A percentile compares a stretch with the other conserved stretches of the same genome.
Evolutionary conservation across 2,888 invertebrate genomes (phyloP).

Genomic region (Miltochrista miniata): DNA sequence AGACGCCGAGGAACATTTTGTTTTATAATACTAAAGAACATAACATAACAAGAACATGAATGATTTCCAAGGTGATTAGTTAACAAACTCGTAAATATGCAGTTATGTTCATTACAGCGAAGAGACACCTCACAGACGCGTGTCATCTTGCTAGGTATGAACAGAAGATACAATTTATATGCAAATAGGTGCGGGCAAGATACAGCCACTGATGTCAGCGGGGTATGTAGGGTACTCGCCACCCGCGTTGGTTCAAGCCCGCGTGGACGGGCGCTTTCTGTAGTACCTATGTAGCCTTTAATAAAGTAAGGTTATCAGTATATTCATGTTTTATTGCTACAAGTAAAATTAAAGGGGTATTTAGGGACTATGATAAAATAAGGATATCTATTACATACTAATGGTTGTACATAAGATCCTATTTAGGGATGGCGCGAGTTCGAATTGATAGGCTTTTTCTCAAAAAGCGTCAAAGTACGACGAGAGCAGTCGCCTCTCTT

Average conservation of each 20-base stretch:
- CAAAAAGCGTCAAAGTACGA: too few species aligned
- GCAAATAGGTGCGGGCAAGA: constrained; percentile 74
- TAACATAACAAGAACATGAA: too few species aligned
- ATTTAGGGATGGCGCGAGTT: too few species aligned
- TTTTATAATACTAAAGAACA: not conserved
- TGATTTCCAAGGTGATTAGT: constrained; percentile 18
- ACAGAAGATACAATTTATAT: constrained; percentile 84
- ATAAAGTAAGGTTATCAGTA: too few species aligned
- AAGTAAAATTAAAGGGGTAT: too few species aligned
- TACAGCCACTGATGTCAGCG: constrained; percentile 71
- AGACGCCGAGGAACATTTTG: too few species aligned
- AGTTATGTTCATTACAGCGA: constrained; percentile 42
- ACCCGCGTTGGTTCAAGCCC: constrained; percentile 22
- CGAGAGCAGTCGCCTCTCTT: too few species aligned
- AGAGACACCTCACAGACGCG: constrained; percentile 60
- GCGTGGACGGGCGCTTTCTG: constrained; percentile 50
- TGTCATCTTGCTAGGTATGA: constrained; percentile 77
- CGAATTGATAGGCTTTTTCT: too few species aligned
- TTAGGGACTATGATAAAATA: too few species aligned
- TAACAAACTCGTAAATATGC: constrained; percentile 49
- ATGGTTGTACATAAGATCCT: too few species aligned
- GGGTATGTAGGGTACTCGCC: constrained; percentile 40
- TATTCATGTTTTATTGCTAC: too few species aligned
- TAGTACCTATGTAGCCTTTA: constrained; percentile 75
- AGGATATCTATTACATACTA: too few species aligned